phyloP scores from a whole-genome alignment of 2,888 invertebrate genomes.

The Drosophila eohydei region DNA sequence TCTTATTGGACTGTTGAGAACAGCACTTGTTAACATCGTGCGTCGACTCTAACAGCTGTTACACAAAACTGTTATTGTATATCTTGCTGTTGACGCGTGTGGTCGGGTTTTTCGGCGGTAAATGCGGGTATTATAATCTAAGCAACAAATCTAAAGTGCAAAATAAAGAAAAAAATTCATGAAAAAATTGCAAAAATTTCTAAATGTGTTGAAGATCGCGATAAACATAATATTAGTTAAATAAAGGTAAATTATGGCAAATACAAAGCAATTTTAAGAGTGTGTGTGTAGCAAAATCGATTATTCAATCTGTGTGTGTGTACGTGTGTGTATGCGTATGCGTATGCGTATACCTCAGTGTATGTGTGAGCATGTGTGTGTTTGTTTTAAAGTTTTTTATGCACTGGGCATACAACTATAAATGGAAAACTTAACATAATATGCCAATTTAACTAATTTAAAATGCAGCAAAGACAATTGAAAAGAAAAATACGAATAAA shows the following conservation, averaged over 20 bases:
- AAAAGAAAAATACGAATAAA: constrained; percentile 31
- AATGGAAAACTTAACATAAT: constrained; percentile 47
- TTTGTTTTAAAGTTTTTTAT: constrained; percentile 57
- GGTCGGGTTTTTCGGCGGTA: constrained; percentile 71
- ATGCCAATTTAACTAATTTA: constrained; percentile 49
- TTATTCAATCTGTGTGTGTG: constrained; percentile 72
- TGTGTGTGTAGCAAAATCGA: constrained; percentile 69
- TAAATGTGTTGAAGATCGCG: constrained; percentile 65
- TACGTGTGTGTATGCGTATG: constrained; percentile 28
- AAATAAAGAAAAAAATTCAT: constrained; percentile 54
- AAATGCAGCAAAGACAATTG: constrained; percentile 28
- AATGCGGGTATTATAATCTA: constrained; percentile 78
- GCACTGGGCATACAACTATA: constrained; percentile 26
- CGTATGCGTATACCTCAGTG: constrained; percentile 37
- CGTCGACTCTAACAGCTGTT: constrained; percentile 53
- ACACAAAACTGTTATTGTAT: constrained; percentile 54
- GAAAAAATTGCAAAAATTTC: constrained; percentile 58
- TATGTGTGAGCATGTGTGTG: constrained; percentile 31
- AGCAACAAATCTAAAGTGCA: constrained; percentile 69
- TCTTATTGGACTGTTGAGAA: constrained; percentile 25
- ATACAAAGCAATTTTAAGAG: constrained; percentile 41
- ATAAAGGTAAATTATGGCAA: constrained; percentile 51
- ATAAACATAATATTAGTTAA: constrained; percentile 55
- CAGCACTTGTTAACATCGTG: constrained; percentile 36
- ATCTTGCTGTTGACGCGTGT: constrained; percentile 65